Evolutionary conservation across 1,140 invertebrate genomes (phyloP).

Genomic region (Hylaeus anthracinus): DNA sequence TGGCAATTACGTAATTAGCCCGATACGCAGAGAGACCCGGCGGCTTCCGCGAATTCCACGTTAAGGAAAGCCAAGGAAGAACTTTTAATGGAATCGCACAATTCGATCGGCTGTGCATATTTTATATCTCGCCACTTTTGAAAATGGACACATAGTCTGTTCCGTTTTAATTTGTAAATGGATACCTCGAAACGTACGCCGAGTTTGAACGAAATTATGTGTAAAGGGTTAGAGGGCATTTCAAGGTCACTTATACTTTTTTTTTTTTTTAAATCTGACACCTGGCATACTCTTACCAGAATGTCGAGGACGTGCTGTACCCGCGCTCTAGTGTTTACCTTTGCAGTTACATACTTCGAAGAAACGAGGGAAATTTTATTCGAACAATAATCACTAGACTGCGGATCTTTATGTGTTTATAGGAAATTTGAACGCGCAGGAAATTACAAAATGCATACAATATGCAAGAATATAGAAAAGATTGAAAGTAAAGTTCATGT

Average conservation of each 20-base stretch:
- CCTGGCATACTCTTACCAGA: neutral
- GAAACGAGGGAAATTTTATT: too few relatives aligned
- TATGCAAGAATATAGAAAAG: too few relatives aligned
- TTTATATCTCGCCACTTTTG: neutral
- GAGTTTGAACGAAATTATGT: too few relatives aligned
- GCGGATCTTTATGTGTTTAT: too few relatives aligned
- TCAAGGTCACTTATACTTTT: neutral
- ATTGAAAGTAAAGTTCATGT: too few relatives aligned
- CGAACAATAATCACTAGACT: too few relatives aligned
- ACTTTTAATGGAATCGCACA: neutral
- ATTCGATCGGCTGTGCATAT: neutral
- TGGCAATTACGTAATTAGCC: conserved; percentile 32
- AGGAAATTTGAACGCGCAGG: too few relatives aligned
- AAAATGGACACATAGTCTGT: neutral
- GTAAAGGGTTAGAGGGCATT: neutral
- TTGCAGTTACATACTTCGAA: too few relatives aligned
- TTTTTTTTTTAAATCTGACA: neutral
- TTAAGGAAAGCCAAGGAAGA: neutral
- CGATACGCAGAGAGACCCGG: conserved; percentile 9
- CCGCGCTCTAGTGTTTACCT: too few relatives aligned
- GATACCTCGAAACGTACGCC: too few relatives aligned
- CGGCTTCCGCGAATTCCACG: conserved; percentile 10
- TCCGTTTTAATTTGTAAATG: too few relatives aligned
- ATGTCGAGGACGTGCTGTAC: neutral
- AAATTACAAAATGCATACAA: too few relatives aligned